Conservation (phyloP, 1,140 invertebrate species). For the Plectrocnemia conspersa region DNA sequence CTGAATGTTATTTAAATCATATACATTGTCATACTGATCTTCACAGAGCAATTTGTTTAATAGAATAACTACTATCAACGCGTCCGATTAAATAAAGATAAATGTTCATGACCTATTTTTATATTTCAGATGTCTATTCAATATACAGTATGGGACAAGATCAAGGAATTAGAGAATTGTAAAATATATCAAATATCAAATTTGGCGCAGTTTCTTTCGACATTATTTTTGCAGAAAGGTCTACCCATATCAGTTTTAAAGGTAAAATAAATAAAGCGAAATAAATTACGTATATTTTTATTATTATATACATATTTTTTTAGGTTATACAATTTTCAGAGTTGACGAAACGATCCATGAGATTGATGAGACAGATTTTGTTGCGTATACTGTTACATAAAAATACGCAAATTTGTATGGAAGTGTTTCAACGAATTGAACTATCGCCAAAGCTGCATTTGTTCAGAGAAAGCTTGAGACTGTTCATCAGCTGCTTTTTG, state of each 20-base stretch:
- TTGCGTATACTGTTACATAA: conserved; percentile 63
- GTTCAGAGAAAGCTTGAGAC: conserved; percentile 68
- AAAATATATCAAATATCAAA: conserved; percentile 64
- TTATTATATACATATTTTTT: conserved; percentile 35
- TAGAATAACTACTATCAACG: no score
- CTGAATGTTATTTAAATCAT: no score
- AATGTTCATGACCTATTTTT: not conserved
- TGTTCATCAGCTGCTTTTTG: conserved; percentile 79
- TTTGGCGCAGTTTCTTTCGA: conserved; percentile 72
- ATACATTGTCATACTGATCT: no score
- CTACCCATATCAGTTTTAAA: conserved; percentile 82
- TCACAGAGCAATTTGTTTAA: no score
- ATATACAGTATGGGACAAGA: conserved; percentile 86
- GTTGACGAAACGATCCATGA: conserved; percentile 64
- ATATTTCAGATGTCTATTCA: conserved; percentile 76
- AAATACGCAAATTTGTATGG: conserved; percentile 53
- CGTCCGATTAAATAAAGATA: no score
- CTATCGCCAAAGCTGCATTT: conserved; percentile 62
- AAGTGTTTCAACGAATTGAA: conserved; percentile 64
- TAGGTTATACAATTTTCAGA: conserved; percentile 78
- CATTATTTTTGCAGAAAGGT: conserved; percentile 75
- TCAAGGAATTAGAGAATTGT: conserved; percentile 71
- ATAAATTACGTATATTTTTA: not conserved
- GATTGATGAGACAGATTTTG: conserved; percentile 68
- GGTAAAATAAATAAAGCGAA: conserved; percentile 50